Conservation (phyloP, 2,113 vertebrate species). For the Haplochromis vanheusdeni region DNA sequence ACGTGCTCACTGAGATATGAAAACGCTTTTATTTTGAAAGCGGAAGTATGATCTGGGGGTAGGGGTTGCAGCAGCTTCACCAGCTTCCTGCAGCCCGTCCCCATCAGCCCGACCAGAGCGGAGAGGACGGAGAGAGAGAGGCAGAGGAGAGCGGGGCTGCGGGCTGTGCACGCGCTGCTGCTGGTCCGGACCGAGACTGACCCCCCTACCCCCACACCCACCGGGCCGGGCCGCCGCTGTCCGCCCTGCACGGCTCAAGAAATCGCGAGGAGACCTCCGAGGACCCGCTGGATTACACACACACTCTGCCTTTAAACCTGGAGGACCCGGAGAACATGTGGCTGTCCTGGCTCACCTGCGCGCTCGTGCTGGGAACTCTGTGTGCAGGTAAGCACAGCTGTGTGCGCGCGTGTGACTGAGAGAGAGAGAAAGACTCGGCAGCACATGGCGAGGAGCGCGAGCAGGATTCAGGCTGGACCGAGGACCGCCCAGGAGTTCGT, state of each 20-base stretch:
- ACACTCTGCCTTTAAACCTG: neutral
- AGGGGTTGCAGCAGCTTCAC: neutral
- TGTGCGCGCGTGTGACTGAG: neutral
- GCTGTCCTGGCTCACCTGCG: conserved; percentile 72
- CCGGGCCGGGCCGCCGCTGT: neutral
- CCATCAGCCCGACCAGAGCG: neutral
- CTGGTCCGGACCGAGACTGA: neutral
- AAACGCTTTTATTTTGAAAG: neutral
- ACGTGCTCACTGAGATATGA: neutral
- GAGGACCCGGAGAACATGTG: conserved; percentile 68
- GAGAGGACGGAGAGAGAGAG: neutral
- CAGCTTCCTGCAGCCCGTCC: neutral
- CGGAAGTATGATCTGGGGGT: neutral
- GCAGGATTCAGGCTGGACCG: neutral
- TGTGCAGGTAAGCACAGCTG: conserved; percentile 74
- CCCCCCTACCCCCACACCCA: neutral
- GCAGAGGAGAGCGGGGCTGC: neutral
- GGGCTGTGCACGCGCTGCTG: neutral
- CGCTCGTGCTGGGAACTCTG: conserved; percentile 79
- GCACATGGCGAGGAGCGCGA: neutral
- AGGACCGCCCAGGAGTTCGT: neutral
- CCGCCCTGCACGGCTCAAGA: neutral
- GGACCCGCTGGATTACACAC: neutral
- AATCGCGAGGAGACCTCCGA: neutral
- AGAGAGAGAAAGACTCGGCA: neutral